Base-by-base conservation (phyloP, 2,113 vertebrate species). In the Grammomys dolichurus region DNA sequence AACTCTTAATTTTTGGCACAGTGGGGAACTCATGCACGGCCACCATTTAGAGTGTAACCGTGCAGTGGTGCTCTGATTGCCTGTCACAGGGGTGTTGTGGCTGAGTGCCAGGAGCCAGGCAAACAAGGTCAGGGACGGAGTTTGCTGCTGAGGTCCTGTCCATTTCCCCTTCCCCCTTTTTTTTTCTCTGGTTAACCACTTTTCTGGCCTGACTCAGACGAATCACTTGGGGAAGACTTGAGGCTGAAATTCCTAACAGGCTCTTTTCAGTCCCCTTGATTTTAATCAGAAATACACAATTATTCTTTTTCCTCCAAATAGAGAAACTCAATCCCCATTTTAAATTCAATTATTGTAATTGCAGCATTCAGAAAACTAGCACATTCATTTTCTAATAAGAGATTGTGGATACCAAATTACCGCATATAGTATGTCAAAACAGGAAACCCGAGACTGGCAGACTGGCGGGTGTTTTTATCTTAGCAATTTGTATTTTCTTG, bases 271-370 rank as follows among this genome's bases (percentile, higher is more conserved):
- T 65, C 91, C 96, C 95, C 94, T 91, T 97, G 96, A 97, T 98
- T 98, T 97, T 97, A 97, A 98, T 98, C 97, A 97, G 97, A 94
- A 96, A 86, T 98, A 46, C 91, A 95, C 73, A 90, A 89, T 96
- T 98, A 95, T 93, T 97, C 95, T 94, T 97, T 98, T 96, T 89
- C 92, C 60, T 98, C 95, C 97, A 96, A 97, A 95, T 13, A 95
- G 87, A 98, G 96, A 98, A 98, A 97, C 78, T 89, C 78, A 97
- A 86, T 91, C 96, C 92, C 95, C 95, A 84, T 96, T 98, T 98
- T 98, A 98, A 98, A 98, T 98, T 97, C 94, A 98, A 51, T 98
- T 98, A 97, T 96, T 98, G 84, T 96, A 98, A 98, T 98, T 98
- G 96, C 97, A 97, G 91, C 92, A 96, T 98, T 98, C 90, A 96